phyloP scores from a whole-genome alignment of 2,888 invertebrate genomes.

The Platycnemis pennipes region DNA sequence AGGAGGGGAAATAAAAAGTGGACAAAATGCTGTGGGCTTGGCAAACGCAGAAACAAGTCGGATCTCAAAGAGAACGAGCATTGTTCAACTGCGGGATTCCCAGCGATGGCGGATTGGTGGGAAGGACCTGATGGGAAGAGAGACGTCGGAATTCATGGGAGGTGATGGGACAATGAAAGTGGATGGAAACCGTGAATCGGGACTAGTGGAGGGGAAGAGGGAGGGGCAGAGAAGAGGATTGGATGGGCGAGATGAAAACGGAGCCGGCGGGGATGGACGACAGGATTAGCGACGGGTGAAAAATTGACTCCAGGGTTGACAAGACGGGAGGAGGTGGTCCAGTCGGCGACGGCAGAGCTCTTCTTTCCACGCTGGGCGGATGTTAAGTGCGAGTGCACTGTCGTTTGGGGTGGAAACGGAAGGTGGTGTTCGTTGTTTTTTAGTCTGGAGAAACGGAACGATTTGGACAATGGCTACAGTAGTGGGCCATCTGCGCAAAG shows the following conservation, averaged over 20 bases:
- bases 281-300: conserved; percentile 54
- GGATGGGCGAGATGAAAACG: background rate
- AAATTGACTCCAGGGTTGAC: conserved; percentile 52
- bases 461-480: background rate
- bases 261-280: background rate
- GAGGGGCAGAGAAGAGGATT: background rate
- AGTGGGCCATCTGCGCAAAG: background rate
- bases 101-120: background rate
- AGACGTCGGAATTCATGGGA: too few relatives aligned
- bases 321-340: background rate
- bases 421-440: background rate
- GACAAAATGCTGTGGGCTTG: too few relatives aligned
- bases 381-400: background rate
- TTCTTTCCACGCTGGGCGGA: background rate
- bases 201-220: background rate
- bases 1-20: background rate
- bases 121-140: background rate
- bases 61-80: too few relatives aligned
- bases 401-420: background rate
- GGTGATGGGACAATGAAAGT: background rate
- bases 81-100: too few relatives aligned
- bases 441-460: background rate
- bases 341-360: background rate
- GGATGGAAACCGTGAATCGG: background rate
- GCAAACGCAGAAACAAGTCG: background rate